These are phyloP conservation scores for Pelobates cultripes DNA, from an alignment of 2,797 vertebrate species.

Conservation along the genomic window DNA sequence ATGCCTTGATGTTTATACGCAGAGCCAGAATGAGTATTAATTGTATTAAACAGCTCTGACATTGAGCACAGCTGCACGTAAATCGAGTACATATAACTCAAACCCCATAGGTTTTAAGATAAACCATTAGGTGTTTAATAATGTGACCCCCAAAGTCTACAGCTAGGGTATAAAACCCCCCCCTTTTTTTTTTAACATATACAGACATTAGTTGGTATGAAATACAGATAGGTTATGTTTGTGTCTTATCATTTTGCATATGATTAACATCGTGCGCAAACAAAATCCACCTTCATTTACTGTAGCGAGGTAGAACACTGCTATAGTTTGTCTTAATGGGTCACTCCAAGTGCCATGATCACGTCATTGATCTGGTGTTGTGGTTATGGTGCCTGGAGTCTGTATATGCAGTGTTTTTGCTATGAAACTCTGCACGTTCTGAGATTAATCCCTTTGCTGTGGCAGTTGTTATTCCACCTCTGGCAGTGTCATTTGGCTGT, in stretches of 20 bases:
- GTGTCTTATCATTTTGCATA: not conserved
- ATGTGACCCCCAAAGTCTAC: not conserved
- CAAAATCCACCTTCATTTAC: too few relatives aligned
- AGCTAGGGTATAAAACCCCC: not conserved
- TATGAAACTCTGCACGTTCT: too few relatives aligned
- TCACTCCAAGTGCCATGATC: too few relatives aligned
- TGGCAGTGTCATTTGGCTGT: too few relatives aligned
- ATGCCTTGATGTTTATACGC: constrained; percentile 6
- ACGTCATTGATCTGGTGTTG: too few relatives aligned
- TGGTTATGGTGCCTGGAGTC: too few relatives aligned
- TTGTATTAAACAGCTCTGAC: not conserved
- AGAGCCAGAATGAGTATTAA: constrained; percentile 4
- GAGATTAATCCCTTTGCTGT: too few relatives aligned
- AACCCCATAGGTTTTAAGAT: not conserved
- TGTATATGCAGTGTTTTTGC: too few relatives aligned
- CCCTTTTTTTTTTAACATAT: not conserved
- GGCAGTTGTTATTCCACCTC: too few relatives aligned
- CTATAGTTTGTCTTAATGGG: too few relatives aligned
- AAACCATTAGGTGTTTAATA: not conserved
- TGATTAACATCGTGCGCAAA: not conserved
- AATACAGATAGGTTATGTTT: not conserved
- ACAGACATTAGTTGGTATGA: not conserved
- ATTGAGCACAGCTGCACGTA: not conserved
- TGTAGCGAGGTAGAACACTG: too few relatives aligned
- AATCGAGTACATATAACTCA: not conserved